Percentiles rank a stretch among this genome's conserved stretches.
These are phyloP conservation scores for Caenorhabditis tropicalis DNA, from an alignment of 1,140 invertebrate species.

Conservation along the genomic window DNA sequence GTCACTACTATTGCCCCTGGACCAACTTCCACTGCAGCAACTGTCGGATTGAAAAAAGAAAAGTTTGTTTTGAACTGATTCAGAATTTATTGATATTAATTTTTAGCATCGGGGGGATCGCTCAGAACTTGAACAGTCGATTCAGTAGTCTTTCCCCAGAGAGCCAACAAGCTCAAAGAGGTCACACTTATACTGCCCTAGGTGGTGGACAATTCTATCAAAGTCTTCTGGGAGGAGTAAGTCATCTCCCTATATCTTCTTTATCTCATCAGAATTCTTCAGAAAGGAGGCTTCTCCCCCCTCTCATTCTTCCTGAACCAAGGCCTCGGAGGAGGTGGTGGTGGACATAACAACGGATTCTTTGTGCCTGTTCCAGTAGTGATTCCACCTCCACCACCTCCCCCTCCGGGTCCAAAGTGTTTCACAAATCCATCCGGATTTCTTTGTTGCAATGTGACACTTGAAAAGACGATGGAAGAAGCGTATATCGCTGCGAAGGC, in stretches of 20 bases:
- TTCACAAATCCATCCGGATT: constrained; percentile 57
- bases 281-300: constrained; percentile 50
- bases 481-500: constrained; percentile 38
- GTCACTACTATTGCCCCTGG: neutral
- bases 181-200: neutral
- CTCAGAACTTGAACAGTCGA: neutral
- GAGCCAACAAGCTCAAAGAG: neutral
- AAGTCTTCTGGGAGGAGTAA: constrained; percentile 31
- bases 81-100: neutral
- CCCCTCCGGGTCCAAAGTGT: constrained; percentile 59
- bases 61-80: too few species aligned
- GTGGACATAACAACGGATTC: constrained; percentile 22
- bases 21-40: neutral
- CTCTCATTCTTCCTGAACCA: constrained; percentile 46
- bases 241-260: neutral
- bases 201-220: constrained; percentile 50
- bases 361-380: constrained; percentile 58
- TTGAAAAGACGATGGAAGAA: constrained; percentile 53
- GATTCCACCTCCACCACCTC: constrained; percentile 57
- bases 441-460: constrained; percentile 55
- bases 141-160: neutral
- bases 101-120: neutral
- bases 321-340: neutral
- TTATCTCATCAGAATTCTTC: neutral
- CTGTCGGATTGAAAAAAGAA: neutral